Evolutionary conservation across 2,113 vertebrate species (phyloP).

Genomic region (Chiloscyllium plagiosum): DNA sequence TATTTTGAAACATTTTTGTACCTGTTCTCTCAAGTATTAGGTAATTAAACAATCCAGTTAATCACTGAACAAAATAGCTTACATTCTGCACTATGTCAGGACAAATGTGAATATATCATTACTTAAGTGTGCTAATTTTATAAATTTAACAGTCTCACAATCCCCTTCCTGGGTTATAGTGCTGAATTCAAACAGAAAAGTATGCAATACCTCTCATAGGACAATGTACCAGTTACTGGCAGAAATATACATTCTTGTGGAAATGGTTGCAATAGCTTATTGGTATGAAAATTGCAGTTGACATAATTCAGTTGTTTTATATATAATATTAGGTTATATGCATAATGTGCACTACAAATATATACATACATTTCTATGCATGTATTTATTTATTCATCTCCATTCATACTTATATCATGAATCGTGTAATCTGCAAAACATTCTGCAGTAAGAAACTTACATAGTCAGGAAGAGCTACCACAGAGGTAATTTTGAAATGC

Average conservation of each 20-base stretch:
- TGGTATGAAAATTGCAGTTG: background rate
- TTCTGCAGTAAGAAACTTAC: background rate
- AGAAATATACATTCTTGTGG: background rate
- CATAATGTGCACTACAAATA: too few relatives aligned
- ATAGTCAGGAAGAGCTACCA: background rate
- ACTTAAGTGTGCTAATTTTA: background rate
- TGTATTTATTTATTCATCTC: too few relatives aligned
- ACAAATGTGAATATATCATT: background rate
- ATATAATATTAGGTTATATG: too few relatives aligned
- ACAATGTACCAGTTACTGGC: background rate
- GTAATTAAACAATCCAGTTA: background rate
- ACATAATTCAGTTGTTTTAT: background rate
- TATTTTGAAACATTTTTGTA: background rate
- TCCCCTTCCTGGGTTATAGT: background rate
- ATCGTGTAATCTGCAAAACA: background rate
- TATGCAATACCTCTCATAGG: background rate
- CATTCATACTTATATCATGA: background rate
- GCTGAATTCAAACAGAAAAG: background rate
- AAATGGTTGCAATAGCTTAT: too few relatives aligned
- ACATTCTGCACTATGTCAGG: background rate
- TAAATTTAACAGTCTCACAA: background rate
- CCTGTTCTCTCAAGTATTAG: background rate
- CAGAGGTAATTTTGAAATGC: too few relatives aligned
- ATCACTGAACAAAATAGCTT: background rate
- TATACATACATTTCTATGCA: too few relatives aligned